These are phyloP conservation scores for Choristoneura fumiferana DNA, from an alignment of 1,140 invertebrate species.

Conservation along the genomic window DNA sequence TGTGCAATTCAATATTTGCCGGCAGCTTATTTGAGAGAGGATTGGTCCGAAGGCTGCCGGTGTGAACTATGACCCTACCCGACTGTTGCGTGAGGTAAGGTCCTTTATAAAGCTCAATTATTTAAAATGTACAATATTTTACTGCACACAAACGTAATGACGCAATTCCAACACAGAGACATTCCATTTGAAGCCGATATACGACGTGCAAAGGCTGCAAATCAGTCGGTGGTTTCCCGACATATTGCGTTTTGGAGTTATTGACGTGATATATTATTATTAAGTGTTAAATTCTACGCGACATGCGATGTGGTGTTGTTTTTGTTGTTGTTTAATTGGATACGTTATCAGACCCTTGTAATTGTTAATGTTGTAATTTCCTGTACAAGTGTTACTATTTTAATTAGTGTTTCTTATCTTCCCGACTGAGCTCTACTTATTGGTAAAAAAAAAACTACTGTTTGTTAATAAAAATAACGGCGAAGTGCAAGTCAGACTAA, in stretches of 20 bases:
- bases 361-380: conserved; percentile 1
- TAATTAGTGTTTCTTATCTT: no score
- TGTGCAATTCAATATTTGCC: neutral
- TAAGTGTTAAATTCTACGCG: neutral
- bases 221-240: no score
- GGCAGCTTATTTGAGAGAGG: neutral
- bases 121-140: neutral
- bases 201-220: no score
- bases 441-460: no score
- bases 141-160: no score
- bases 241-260: no score
- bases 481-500: no score
- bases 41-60: conserved; percentile 7
- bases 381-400: conserved; percentile 1
- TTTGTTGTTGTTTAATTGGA: conserved; percentile 7
- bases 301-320: neutral
- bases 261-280: no score
- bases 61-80: neutral
- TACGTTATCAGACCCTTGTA: neutral
- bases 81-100: conserved; percentile 4
- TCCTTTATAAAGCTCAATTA: conserved; percentile 11
- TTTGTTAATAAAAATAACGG: no score
- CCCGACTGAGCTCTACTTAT: no score
- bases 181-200: no score
- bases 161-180: no score